These are phyloP conservation scores for Indicator maculatus DNA, from an alignment of 2,113 vertebrate genomes.

Conservation along the genomic window DNA sequence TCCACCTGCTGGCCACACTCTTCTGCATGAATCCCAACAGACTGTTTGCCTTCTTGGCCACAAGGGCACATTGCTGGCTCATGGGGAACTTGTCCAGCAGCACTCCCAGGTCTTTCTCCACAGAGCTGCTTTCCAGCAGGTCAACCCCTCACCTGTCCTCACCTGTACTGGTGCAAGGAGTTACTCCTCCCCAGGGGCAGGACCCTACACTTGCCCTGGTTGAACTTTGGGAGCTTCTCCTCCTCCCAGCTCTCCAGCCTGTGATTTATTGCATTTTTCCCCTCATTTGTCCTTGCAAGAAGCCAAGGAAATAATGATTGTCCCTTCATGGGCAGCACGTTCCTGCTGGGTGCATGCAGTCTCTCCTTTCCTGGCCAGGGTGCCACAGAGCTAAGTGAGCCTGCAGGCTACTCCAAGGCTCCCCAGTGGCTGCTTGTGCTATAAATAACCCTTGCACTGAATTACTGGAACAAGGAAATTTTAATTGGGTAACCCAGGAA, in stretches of 20 bases:
- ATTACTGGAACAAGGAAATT: neutral
- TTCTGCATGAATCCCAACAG: neutral
- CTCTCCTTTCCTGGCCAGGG: neutral
- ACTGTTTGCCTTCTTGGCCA: neutral
- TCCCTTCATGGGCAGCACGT: fast-evolving
- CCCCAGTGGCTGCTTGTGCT: neutral
- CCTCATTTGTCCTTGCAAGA: neutral
- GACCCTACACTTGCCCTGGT: neutral
- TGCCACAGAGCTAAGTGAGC: neutral
- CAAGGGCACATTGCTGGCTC: neutral
- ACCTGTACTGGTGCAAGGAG: neutral
- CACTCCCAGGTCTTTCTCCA: neutral
- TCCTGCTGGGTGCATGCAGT: neutral
- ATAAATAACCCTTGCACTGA: neutral
- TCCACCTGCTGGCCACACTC: neutral
- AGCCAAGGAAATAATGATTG: fast-evolving
- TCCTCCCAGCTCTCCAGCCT: neutral
- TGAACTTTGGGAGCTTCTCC: neutral
- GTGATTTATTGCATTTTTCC: neutral
- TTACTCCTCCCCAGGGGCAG: neutral
- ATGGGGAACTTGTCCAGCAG: neutral
- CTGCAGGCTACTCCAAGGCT: neutral
- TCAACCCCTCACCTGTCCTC: neutral
- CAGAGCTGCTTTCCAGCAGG: neutral
- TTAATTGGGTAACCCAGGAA: conserved; percentile 21